These are phyloP conservation scores for Lysandra bellargus DNA, from an alignment of 2,888 invertebrate genomes.

Conservation along the genomic window DNA sequence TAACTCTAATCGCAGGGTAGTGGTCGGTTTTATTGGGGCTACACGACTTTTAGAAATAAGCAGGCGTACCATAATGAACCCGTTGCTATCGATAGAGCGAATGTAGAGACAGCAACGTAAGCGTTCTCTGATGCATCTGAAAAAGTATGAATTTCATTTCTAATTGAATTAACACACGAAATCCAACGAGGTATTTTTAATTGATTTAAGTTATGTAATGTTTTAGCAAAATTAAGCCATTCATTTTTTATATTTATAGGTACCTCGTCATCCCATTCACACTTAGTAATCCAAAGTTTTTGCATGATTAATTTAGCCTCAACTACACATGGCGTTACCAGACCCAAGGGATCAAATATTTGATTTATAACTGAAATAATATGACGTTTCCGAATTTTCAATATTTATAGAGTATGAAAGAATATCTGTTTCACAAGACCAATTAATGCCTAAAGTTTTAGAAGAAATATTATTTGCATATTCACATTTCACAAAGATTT, in stretches of 20 bases:
- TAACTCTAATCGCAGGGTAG: slow-evolving; percentile 40
- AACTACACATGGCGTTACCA: slow-evolving; percentile 11
- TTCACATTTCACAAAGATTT: neutral
- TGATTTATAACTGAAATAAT: neutral
- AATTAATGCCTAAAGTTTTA: neutral
- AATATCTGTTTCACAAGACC: neutral
- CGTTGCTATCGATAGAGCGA: neutral
- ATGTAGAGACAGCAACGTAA: slow-evolving; percentile 16
- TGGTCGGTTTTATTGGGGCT: slow-evolving; percentile 41
- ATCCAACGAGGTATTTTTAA: slow-evolving; percentile 18
- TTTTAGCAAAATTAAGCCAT: too few species aligned
- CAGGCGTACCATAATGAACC: slow-evolving; percentile 31
- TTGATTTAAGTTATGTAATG: neutral
- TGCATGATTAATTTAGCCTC: slow-evolving; percentile 20
- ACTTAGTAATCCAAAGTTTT: slow-evolving; percentile 6
- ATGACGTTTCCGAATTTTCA: too few species aligned
- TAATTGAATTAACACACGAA: neutral
- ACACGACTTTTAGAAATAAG: slow-evolving; percentile 42
- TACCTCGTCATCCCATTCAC: slow-evolving; percentile 13
- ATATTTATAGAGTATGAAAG: neutral
- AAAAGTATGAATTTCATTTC: neutral
- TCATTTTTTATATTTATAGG: too few species aligned
- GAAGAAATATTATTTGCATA: neutral
- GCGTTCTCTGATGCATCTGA: slow-evolving; percentile 23
- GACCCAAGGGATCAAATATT: neutral